Conservation (phyloP, 2,797 vertebrate species). For the Saxicola maurus region DNA sequence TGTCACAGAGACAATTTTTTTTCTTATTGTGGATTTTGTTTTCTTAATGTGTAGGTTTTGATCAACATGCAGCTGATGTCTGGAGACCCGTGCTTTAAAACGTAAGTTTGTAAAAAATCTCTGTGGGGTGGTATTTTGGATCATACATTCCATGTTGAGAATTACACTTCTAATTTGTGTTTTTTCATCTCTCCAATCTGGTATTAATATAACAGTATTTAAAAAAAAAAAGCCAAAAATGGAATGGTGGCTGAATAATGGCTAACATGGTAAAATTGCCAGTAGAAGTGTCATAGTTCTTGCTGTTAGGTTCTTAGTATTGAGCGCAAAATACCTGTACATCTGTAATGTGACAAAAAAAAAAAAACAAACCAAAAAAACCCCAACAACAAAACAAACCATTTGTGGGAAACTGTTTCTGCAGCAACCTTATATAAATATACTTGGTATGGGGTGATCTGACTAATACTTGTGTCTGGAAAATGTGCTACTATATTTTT, state of each 20-base stretch:
- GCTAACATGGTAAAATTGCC: not conserved
- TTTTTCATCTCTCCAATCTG: not conserved
- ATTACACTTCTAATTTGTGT: not conserved
- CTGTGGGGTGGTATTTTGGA: not conserved
- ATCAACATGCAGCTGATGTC: constrained; percentile 97
- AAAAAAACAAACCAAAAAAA: not conserved
- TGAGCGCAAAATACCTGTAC: not conserved
- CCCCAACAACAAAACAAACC: too few species aligned
- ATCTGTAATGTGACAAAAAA: not conserved
- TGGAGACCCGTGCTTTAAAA: constrained; percentile 98
- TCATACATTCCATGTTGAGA: not conserved
- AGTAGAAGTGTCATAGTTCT: not conserved
- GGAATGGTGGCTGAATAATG: not conserved
- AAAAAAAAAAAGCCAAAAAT: not conserved
- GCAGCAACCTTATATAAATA: not conserved
- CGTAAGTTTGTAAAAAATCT: constrained; percentile 74
- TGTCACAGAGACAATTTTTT: not conserved
- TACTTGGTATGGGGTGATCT: not conserved
- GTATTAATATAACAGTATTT: not conserved
- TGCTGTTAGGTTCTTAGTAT: not conserved
- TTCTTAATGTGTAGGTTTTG: constrained; percentile 80
- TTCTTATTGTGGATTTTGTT: not conserved
- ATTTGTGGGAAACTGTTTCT: not conserved
- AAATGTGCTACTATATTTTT: not conserved
- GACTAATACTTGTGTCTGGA: not conserved